Evolutionary conservation across 2,113 vertebrate species (phyloP).

Genomic region (Nyctereutes procyonoides): DNA sequence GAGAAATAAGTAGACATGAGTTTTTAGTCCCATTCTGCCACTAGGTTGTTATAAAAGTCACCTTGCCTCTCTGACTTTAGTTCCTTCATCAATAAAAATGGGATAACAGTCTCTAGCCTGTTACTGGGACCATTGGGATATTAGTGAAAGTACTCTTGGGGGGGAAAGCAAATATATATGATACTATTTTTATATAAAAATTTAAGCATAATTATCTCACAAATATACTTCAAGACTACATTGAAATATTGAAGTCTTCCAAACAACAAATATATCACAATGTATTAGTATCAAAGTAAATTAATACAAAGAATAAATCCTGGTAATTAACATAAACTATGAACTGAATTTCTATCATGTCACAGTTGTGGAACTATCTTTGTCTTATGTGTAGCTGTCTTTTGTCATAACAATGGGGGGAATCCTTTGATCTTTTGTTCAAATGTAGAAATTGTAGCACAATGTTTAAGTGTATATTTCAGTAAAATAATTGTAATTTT

Average conservation of each 20-base stretch:
- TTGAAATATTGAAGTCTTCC: neutral
- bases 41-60: neutral
- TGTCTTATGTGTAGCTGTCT: neutral
- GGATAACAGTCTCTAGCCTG: neutral
- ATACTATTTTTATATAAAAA: neutral
- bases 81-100: neutral
- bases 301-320: constrained; percentile 31
- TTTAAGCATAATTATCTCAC: constrained; percentile 38
- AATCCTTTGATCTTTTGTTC: neutral
- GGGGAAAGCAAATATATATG: neutral
- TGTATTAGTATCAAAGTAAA: neutral
- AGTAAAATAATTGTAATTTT: neutral
- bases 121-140: neutral
- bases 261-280: neutral
- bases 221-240: constrained; percentile 41
- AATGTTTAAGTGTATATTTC: constrained; percentile 7
- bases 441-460: constrained; percentile 13
- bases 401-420: neutral
- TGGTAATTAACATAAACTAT: constrained; percentile 26
- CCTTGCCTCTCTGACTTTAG: neutral
- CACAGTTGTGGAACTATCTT: neutral
- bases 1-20: neutral
- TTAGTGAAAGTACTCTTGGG: neutral
- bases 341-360: neutral
- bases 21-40: constrained; percentile 9